Evolutionary conservation across 1,140 invertebrate genomes (phyloP), one percentile per base, ranked within the genome.

Genomic region (Trichonephila inaurata): DNA sequence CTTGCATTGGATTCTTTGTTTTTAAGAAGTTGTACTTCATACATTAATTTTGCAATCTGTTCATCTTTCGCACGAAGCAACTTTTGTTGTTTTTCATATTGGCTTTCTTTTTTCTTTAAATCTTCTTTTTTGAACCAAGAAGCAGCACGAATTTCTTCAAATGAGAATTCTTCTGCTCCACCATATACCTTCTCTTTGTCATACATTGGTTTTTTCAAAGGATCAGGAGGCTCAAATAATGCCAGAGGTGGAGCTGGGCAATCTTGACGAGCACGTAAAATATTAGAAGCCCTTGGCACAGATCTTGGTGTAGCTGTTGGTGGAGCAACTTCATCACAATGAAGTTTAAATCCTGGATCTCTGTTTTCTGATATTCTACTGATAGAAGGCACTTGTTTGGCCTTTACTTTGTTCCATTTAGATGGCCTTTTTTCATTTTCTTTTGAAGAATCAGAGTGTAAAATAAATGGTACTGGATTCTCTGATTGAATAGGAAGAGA

Each of bases 101-200:
- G 44, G n/a, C 10, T 5, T 66, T 89, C 72, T 44, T 64, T 40
- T 66, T 82, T 60, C 18, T 4, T 14, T 33, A 8, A 2, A 14
- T 94, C 87, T 72, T 94, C 94, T 69, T 95, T 94, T 64, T 95
- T 94, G 40, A 94, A 94, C 95, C 95, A 95, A 44, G 93, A 91
- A 16, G 95, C 95, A 82, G 96, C 96, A 93, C 96, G 94, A 5
- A 97, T 93, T 95, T 97, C 96, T 95, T 97, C 97, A 95, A 97
- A 96, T 51, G 95, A 96, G 92, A 96, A 96, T 95, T 97, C 97
- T 77, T 95, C 95, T 5, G 95, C 95, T 0, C 96, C 96, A 89
- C 95, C 95, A 95, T 96, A 96, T 1, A 96, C 95, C 95, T 96
- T 96, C 44, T 96, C 95, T 94, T 96, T 96, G 93, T 95, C 95